Percentiles rank a stretch among this genome's conserved stretches.
phyloP scores from a whole-genome alignment of 2,113 vertebrate genomes.

The Rhizomys pruinosus region DNA sequence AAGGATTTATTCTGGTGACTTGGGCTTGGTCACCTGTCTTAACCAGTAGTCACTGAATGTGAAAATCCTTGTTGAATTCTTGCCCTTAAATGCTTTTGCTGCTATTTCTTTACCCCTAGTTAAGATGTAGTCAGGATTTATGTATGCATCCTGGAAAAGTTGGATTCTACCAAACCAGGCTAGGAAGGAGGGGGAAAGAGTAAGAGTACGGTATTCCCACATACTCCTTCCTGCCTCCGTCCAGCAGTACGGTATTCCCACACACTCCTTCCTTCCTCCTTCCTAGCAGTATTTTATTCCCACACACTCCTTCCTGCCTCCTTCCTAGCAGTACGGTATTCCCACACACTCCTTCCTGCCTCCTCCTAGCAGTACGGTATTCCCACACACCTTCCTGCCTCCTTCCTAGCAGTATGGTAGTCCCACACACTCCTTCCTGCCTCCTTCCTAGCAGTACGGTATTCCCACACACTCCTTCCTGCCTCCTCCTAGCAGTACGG shows the following conservation, averaged over 20 bases:
- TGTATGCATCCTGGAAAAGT: slow-evolving; percentile 21
- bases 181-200: not conserved
- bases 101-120: slow-evolving; percentile 48
- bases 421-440: slow-evolving; percentile 36
- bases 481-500: slow-evolving; percentile 19
- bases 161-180: not conserved
- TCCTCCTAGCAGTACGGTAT: slow-evolving; percentile 11
- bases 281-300: no score
- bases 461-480: slow-evolving; percentile 37
- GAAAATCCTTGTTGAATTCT: slow-evolving; percentile 53
- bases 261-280: slow-evolving; percentile 41
- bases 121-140: slow-evolving; percentile 15
- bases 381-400: slow-evolving; percentile 37
- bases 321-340: slow-evolving; percentile 9
- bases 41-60: slow-evolving; percentile 25
- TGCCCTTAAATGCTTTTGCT: slow-evolving; percentile 64
- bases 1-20: slow-evolving; percentile 7
- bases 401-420: slow-evolving; percentile 15
- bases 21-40: not conserved
- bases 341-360: slow-evolving; percentile 36
- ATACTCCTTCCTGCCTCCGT: slow-evolving; percentile 36
- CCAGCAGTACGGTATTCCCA: slow-evolving; percentile 32
- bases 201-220: not conserved
- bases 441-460: slow-evolving; percentile 27
- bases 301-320: slow-evolving; percentile 42